Base-by-base conservation (phyloP, 2,113 vertebrate species). In the Madoqua kirkii region DNA sequence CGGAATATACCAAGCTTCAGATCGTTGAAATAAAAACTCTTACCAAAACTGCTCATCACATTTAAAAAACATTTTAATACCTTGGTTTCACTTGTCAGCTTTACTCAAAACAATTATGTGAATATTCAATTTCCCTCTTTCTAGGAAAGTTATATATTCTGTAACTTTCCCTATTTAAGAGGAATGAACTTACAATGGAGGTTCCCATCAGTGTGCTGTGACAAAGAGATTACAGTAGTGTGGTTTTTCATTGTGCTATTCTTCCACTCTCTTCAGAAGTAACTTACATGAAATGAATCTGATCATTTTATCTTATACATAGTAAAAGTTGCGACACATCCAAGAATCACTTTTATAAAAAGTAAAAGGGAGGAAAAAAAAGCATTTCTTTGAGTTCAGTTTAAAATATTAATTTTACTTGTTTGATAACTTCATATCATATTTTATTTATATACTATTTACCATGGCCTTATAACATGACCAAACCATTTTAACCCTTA, bases 401-500 rank as follows among this genome's bases (percentile, higher is more conserved):
- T 96, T 93, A 78, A 96, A 90, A 95, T 43, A 83, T 89, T 71
- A 55, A 85, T 52, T 97, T 95, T 33, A 87, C 45, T 76, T 95
- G 43, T 87, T 85, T 97, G 19, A 95, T 88, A 85, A 88, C 13
- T 54, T 81, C 84, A 54, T 52, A 40, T 55, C 29, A 1, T 64
- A 81, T 95, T 93, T 79, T 54, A 93, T 86, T 91, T 45, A 27
- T 54, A 40, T 3, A 87, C 45, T 93, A 84, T 54, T 96, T 78
- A 94, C 40, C 50, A 89, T 48, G 71, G 43, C n/a, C 59, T 96
- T 54, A 76, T 52, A 67, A 87, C 15, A 67, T 54, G 60, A 67
- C 14, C 48, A 40, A 93, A 96, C 7, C 89, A n/a, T 62, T 95
- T 97, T 92, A 92, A 94, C 88, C 25, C 31, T 59, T 82, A 91